Evolutionary conservation across 2,888 invertebrate species (phyloP).

Genomic region (Idaea dimidiata): DNA sequence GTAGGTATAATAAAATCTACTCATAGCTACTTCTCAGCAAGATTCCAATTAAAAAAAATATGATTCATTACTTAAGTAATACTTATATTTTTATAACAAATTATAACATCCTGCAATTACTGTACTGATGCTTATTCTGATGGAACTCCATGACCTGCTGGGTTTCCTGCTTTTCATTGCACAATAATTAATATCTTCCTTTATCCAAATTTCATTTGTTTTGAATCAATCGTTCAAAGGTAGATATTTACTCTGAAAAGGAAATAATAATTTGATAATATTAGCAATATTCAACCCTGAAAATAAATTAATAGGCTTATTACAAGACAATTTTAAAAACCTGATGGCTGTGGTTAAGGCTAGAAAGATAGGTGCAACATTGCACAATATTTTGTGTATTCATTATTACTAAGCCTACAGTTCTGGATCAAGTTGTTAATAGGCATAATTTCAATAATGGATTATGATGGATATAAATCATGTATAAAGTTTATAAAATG

Average conservation of each 20-base stretch:
- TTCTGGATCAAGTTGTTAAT: too few species aligned
- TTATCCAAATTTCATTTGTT: neutral
- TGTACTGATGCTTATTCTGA: neutral
- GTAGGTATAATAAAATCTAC: neutral
- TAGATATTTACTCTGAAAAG: neutral
- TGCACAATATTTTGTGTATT: too few species aligned
- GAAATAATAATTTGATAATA: too few species aligned
- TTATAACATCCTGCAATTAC: neutral
- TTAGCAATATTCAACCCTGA: too few species aligned
- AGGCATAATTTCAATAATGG: too few species aligned
- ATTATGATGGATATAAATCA: too few species aligned
- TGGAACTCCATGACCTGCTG: neutral
- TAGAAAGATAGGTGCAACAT: too few species aligned
- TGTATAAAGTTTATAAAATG: too few species aligned
- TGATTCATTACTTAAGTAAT: neutral
- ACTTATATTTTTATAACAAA: constrained; percentile 3
- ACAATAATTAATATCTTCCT: neutral
- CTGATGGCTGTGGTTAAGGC: too few species aligned
- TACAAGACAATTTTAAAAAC: too few species aligned
- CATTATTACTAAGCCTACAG: too few species aligned
- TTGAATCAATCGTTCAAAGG: neutral
- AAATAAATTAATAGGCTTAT: too few species aligned
- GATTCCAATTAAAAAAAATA: neutral
- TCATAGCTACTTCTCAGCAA: neutral
- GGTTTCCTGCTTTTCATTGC: neutral